Base-by-base conservation (phyloP, 37 sponge, comb jelly and placozoan species). In the Sycon ciliatum region DNA sequence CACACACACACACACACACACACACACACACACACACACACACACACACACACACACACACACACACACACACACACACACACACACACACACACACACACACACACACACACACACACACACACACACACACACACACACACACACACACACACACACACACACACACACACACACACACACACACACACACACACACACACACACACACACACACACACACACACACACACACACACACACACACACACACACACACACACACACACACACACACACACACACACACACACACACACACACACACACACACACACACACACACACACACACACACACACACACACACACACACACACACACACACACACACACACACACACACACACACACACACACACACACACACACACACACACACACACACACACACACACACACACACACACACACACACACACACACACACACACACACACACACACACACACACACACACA, bases 181-280 rank as follows among this genome's bases (percentile, higher is more conserved):
- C 49, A 42, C 49, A 42, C 49, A 42, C 49, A 42, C 49, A 42
- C 49, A 42, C 49, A 42, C 49, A 42, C 49, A 42, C 49, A 42
- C 49, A 42, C 49, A 42, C 49, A 42, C 49, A 42, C 49, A 42
- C 49, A 42, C 49, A 42, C 49, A 42, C 49, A 42, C 49, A 42
- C 49, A 42, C 49, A 42, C 49, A 42, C 49, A 42, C 49, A 42
- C 49, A 42, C 49, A 42, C 49, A 42, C 49, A 42, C 49, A 42
- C 49, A 42, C 49, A 42, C 49, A 42, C 49, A 42, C 49, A 42
- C 49, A 67, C 27, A 66, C 68, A 66, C 68, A 66, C 68, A 66
- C 68, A 66, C 68, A 66, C 68, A 66, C 68, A 66, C 68, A 66
- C 68, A 66, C 68, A 66, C 68, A 66, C 68, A 66, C 68, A 66